phyloP scores from a whole-genome alignment of 2,888 invertebrate species.

The Noctua fimbriata region DNA sequence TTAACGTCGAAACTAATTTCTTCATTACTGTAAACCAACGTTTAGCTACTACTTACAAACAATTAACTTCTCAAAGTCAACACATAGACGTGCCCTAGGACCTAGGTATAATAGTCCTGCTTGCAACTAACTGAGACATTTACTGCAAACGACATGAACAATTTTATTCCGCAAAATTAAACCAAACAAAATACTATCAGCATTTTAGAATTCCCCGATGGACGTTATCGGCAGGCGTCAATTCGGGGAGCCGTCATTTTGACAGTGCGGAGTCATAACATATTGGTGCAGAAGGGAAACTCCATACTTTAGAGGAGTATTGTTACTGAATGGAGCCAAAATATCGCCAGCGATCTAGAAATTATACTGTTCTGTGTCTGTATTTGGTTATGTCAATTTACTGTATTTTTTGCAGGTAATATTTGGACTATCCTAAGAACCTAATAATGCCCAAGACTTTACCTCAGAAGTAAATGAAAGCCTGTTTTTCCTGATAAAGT shows the following conservation, averaged over 20 bases:
- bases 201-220: conserved; percentile 72
- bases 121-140: conserved; percentile 47
- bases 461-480: neutral
- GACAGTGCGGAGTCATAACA: conserved; percentile 69
- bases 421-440: no score
- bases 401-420: neutral
- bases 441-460: neutral
- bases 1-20: conserved; percentile 48
- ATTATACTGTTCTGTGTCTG: neutral
- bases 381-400: neutral
- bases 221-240: conserved; percentile 80
- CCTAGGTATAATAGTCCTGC: conserved; percentile 16
- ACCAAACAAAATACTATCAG: conserved; percentile 67
- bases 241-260: conserved; percentile 74
- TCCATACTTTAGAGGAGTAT: conserved; percentile 5
- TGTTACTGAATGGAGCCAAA: neutral
- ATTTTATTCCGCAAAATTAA: conserved; percentile 59
- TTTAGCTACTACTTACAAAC: conserved; percentile 17
- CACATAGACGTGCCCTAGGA: conserved; percentile 20
- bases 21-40: conserved; percentile 38
- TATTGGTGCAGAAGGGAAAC: conserved; percentile 43
- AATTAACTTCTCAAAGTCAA: conserved; percentile 46
- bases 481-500: neutral
- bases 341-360: neutral
- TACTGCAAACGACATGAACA: conserved; percentile 40